Evolutionary conservation across 1,140 invertebrate genomes (phyloP), one percentile per base, ranked within the genome.

Genomic region (Planococcus citri): DNA sequence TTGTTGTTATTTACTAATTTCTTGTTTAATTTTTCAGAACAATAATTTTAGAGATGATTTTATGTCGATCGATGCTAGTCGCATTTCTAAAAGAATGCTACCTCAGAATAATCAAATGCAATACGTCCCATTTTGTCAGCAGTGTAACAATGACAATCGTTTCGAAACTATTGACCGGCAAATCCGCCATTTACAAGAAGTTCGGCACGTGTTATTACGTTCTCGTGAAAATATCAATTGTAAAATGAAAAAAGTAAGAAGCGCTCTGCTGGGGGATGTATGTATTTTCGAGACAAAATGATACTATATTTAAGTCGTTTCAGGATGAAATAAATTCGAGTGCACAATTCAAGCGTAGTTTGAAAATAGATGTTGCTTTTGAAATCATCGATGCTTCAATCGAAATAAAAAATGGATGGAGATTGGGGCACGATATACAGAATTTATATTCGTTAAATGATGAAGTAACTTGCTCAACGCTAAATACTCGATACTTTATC

Each of bases 241-340:
- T 24, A 64, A 64, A 27, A 3, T 64, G 22, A 64, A 64, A 27
- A 64, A 64, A 25, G 60, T 64, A 25, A 64, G 22, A 25, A 51
- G n/a, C n/a, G n/a, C n/a, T n/a, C n/a, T n/a, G n/a, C n/a, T n/a
- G n/a, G n/a, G n/a, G 6, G n/a, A 51, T 9, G 2, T 6, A 51
- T 51, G 6, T 9, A 51, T 51, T 33, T 33, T 33, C 29, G 12
- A 33, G 4, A 33, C 3, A 6, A 6, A 33, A 33, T 6, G 29
- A 33, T 8, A 58, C 4, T 58, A 20, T 58, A 58, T 58, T 58
- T 22, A 8, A 4, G 21, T 8, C 3, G 4, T n/a, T 58, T 3
- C 21, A 58, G 51, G 51, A 58, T 58, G 51, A 58, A 20, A 22
- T 58, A n/a, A n/a, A 58, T 6, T 4, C 3, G 1, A 64, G 60